phyloP scores from a whole-genome alignment of 2,797 vertebrate genomes.

The Phalanger gymnotis region DNA sequence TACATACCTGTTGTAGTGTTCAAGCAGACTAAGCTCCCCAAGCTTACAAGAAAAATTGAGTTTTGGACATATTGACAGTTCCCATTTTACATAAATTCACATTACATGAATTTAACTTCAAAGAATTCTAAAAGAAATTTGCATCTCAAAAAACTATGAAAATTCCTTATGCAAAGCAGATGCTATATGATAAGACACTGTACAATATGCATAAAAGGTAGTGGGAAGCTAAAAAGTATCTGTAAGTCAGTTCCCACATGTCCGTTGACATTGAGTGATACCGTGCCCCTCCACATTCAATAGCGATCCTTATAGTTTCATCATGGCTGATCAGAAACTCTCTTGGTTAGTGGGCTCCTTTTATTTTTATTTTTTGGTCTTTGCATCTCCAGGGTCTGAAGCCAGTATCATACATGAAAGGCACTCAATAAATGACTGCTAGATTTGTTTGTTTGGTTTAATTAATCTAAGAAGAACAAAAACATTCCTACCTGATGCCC shows the following conservation, averaged over 20 bases:
- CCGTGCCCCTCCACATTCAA: background rate
- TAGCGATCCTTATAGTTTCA: background rate
- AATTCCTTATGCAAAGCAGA: background rate
- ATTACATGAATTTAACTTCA: background rate
- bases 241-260: background rate
- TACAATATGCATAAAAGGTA: background rate
- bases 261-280: background rate
- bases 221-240: background rate
- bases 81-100: too few species aligned
- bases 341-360: background rate
- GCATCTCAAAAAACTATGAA: background rate
- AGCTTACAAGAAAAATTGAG: background rate
- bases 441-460: background rate
- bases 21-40: background rate
- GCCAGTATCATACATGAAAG: background rate
- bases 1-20: background rate
- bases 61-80: too few species aligned
- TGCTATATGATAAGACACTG: background rate
- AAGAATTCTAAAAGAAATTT: background rate
- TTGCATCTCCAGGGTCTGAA: background rate
- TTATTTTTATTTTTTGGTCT: background rate
- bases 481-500: background rate
- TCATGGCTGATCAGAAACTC: background rate
- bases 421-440: background rate
- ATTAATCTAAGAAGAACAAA: background rate